phyloP scores from a whole-genome alignment of 1,140 invertebrate species.

The Sycophila sp. region DNA sequence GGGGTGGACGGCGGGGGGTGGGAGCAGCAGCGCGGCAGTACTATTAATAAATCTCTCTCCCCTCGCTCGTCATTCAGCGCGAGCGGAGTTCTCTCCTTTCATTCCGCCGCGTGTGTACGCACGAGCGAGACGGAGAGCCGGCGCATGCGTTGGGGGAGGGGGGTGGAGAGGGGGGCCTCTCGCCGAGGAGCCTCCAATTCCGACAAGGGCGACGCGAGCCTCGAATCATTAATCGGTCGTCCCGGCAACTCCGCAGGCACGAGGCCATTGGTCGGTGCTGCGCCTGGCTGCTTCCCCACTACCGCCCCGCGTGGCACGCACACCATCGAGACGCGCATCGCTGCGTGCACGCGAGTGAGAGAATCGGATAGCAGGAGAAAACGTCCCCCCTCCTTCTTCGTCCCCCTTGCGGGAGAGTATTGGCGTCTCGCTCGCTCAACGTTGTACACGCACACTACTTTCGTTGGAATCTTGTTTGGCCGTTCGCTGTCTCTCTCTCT shows the following conservation, averaged over 20 bases:
- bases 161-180: background rate
- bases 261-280: slow-evolving; percentile 61
- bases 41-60: slow-evolving; percentile 29
- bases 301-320: slow-evolving; percentile 39
- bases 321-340: background rate
- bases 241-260: slow-evolving; percentile 59
- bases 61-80: background rate
- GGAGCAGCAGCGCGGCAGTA: too few species aligned
- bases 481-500: too few species aligned
- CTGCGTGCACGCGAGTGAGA: background rate
- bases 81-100: background rate
- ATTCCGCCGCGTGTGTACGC: background rate
- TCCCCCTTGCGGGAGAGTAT: background rate
- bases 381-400: background rate
- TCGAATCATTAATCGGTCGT: slow-evolving; percentile 67
- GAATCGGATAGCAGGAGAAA: too few species aligned
- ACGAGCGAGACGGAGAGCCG: background rate
- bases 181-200: slow-evolving; percentile 29
- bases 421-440: too few species aligned
- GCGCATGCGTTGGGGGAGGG: slow-evolving; percentile 6
- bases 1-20: too few species aligned
- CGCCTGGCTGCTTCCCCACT: slow-evolving; percentile 37
- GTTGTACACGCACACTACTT: too few species aligned
- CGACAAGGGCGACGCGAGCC: slow-evolving; percentile 21
- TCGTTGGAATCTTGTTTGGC: too few species aligned